These are phyloP conservation scores for Scotopteryx bipunctaria DNA, from an alignment of 2,888 invertebrate genomes.

Conservation along the genomic window DNA sequence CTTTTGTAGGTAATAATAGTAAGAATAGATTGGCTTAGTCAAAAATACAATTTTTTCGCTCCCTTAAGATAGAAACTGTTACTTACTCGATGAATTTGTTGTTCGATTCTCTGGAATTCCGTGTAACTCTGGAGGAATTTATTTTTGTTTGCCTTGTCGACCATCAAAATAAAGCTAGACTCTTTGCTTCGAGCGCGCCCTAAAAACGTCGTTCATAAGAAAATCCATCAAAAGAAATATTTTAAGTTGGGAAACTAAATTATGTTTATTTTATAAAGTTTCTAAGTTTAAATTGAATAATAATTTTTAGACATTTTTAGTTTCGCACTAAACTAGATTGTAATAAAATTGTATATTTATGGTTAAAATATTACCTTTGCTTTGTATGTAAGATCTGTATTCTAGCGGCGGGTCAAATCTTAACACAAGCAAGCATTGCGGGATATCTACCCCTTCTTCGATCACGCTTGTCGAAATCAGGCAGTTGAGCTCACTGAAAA, in stretches of 20 bases:
- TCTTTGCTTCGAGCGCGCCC: slow-evolving; percentile 87
- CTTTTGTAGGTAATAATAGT: not conserved
- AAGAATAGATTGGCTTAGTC: not conserved
- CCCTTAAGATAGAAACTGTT: too few relatives aligned
- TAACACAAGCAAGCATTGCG: slow-evolving; percentile 90
- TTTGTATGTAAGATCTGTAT: slow-evolving; percentile 93
- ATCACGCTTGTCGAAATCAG: slow-evolving; percentile 87
- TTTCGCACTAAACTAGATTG: not conserved
- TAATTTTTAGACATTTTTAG: too few relatives aligned
- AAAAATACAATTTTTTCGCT: not conserved
- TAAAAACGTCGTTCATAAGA: slow-evolving; percentile 36
- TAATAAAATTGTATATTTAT: not conserved
- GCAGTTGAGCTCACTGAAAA: slow-evolving; percentile 74
- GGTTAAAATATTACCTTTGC: slow-evolving; percentile 85
- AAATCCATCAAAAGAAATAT: not conserved
- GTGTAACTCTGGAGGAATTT: slow-evolving; percentile 63
- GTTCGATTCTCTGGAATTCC: slow-evolving; percentile 78
- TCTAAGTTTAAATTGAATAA: too few relatives aligned
- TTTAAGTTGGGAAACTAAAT: too few relatives aligned
- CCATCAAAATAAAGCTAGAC: slow-evolving; percentile 85
- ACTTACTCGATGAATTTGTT: slow-evolving; percentile 70
- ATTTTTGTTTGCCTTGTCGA: slow-evolving; percentile 53
- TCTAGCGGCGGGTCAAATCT: slow-evolving; percentile 88
- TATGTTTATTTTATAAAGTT: too few relatives aligned
- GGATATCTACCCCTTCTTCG: slow-evolving; percentile 95